Conservation (phyloP, 2,113 vertebrate genomes). For the Hystrix cristata region DNA sequence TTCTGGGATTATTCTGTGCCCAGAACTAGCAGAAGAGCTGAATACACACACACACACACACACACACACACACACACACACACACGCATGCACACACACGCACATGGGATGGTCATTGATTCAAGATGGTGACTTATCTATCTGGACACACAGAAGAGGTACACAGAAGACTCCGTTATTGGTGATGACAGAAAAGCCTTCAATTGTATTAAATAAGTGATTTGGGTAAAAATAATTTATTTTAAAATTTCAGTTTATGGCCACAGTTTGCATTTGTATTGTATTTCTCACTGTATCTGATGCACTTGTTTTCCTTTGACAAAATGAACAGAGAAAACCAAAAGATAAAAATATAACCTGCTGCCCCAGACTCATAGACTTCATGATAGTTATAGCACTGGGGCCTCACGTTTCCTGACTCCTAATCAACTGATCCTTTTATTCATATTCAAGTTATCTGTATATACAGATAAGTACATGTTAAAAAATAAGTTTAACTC, state of each 20-base stretch:
- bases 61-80: background rate
- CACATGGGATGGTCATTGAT: no score
- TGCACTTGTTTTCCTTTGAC: background rate
- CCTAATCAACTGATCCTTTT: background rate
- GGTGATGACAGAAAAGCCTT: background rate
- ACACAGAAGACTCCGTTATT: background rate
- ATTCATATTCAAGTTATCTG: background rate
- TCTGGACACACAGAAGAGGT: background rate
- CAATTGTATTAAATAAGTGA: background rate
- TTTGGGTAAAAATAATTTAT: background rate
- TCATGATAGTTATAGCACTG: background rate
- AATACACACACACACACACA: no score
- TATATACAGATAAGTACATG: background rate
- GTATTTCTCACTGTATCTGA: background rate
- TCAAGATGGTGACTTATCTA: background rate
- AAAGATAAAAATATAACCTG: background rate
- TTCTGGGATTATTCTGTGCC: background rate
- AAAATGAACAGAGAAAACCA: background rate
- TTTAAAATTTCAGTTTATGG: background rate
- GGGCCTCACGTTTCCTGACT: background rate
- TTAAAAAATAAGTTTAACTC: background rate
- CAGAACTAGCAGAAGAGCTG: background rate
- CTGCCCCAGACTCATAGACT: background rate
- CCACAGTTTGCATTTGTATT: background rate
- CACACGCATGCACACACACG: background rate